Conservation (phyloP, 1,140 invertebrate genomes). For the Sminthurides bifidus region DNA sequence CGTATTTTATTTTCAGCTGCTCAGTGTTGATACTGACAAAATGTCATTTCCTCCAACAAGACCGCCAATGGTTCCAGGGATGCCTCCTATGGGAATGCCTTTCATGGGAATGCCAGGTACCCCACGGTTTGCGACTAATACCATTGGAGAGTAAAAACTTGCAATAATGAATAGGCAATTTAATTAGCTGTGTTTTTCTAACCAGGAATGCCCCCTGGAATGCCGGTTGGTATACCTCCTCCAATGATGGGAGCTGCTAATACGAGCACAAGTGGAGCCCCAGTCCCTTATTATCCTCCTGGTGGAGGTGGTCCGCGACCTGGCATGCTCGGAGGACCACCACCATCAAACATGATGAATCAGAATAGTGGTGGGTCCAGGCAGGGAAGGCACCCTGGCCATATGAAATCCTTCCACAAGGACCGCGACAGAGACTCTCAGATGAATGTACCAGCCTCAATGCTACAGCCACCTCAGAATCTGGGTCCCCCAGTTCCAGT, state of each 20-base stretch:
- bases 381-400: constrained; percentile 31
- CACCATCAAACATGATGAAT: constrained; percentile 21
- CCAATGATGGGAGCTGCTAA: constrained; percentile 33
- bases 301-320: not conserved
- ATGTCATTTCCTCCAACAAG: constrained; percentile 44
- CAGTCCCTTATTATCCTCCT: constrained; percentile 27
- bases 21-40: constrained; percentile 19
- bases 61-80: constrained; percentile 46
- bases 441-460: not conserved
- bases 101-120: constrained; percentile 15
- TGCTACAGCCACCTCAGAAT: constrained; percentile 36
- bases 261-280: constrained; percentile 29
- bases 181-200: constrained; percentile 33
- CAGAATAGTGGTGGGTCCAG: no score
- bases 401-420: no score
- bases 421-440: no score
- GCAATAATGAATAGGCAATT: not conserved
- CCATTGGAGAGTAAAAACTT: not conserved
- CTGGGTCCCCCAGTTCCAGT: constrained; percentile 86
- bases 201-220: constrained; percentile 41
- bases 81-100: constrained; percentile 38
- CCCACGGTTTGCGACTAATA: not conserved
- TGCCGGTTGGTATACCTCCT: constrained; percentile 34
- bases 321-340: constrained; percentile 8
- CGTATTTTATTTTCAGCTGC: not conserved